Base-by-base conservation (phyloP, 2,888 invertebrate genomes). In the Argynnis bischoffii region DNA sequence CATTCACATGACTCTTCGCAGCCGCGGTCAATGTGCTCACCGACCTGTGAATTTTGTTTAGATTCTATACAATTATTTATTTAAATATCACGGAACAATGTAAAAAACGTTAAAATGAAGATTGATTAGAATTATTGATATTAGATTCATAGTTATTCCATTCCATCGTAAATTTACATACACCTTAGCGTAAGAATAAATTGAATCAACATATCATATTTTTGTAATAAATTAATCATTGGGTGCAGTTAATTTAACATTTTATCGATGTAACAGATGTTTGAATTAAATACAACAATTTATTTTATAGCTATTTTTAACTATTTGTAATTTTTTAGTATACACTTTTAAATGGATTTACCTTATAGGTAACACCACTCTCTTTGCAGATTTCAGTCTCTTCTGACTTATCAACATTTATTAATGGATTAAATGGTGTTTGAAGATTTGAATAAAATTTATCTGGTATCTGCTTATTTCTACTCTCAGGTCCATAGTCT, bases 1-100 rank as follows among this genome's bases (percentile, higher is more conserved):
- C 97, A 97, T 31, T 95, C 95, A 80, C 97, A 97, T 2, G 94
- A 91, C 72, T 96, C 96, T 66, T 97, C 96, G 79, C 97, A 98
- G 55, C 94, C 96, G 51, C 95, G 93, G 69, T 95, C 94, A 74
- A 97, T 90, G 74, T 93, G 94, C 75, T 96, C 95, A 1, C 97
- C 97, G 63, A 95, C 84, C 94, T 64, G 6, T 4, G 13, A 66
- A n/a, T 50, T 56, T 50, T n/a, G 59, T 54, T 63, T 15, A 54
- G 14, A 47, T 55, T 61, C 55, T 55, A 18, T 47, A 54, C n/a
- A 51, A 16, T 53, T 53, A 41, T 6, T 26, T 54, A n/a, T 18
- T 8, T 13, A 54, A 54, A 14, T 18, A 41, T 15, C 41, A 35
- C 4, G 51, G 26, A n/a, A 50, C 6, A 31, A 60, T 15, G 48